phyloP scores from a whole-genome alignment of 2,888 invertebrate species.

The Spicauda simplicius region DNA sequence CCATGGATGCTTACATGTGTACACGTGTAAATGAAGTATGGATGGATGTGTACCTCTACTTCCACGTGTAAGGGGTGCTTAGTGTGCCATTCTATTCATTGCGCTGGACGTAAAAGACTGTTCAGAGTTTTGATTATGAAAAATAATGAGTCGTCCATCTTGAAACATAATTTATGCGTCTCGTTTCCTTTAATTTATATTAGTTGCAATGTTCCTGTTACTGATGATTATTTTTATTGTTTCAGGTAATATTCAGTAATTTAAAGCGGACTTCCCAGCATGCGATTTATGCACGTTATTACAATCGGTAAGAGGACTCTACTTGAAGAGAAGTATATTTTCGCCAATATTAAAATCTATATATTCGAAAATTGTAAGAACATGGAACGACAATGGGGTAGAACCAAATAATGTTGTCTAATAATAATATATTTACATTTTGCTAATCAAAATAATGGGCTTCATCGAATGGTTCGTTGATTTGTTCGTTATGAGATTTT shows the following conservation, averaged over 20 bases:
- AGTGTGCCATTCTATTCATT: slow-evolving; percentile 3
- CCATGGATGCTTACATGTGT: slow-evolving; percentile 11
- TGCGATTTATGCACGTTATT: background rate
- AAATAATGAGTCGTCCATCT: background rate
- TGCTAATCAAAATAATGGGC: no score
- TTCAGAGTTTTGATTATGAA: background rate
- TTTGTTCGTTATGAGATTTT: no score
- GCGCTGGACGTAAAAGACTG: background rate
- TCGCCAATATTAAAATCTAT: no score
- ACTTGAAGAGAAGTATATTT: no score
- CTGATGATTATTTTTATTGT: background rate
- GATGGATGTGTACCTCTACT: background rate
- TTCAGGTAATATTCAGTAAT: background rate
- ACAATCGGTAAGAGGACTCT: background rate
- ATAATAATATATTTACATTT: no score
- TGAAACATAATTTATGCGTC: background rate
- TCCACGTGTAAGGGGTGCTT: background rate
- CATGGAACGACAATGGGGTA: no score
- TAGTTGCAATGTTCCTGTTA: background rate
- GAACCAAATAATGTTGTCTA: no score
- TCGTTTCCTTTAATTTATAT: background rate
- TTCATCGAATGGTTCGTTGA: no score
- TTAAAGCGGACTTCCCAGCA: background rate
- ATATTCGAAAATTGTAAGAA: no score
- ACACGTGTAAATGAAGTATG: slow-evolving; percentile 12